Percentiles rank a stretch among this genome's conserved stretches.
Conservation (phyloP, 2,888 invertebrate species). For the Plagiodera versicolora region DNA sequence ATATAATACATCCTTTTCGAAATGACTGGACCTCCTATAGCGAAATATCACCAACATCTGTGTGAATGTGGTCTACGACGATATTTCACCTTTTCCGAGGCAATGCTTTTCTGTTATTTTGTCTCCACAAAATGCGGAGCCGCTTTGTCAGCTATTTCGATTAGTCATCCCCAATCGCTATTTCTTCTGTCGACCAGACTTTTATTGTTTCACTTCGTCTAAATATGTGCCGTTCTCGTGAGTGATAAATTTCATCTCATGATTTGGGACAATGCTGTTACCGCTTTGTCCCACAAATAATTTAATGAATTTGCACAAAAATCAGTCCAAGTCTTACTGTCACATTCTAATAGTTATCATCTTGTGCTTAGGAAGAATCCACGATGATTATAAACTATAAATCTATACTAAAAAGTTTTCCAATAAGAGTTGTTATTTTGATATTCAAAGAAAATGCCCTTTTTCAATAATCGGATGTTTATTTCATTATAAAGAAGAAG, state of each 20-base stretch:
- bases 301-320: too few species aligned
- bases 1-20: background rate
- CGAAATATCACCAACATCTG: background rate
- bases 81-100: background rate
- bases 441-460: too few species aligned
- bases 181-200: slow-evolving; percentile 18
- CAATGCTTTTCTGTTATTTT: background rate
- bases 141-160: slow-evolving; percentile 20
- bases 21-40: background rate
- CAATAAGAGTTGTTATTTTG: too few species aligned
- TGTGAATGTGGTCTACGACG: background rate
- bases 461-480: too few species aligned
- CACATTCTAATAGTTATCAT: too few species aligned
- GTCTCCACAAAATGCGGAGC: slow-evolving; percentile 16
- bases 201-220: slow-evolving; percentile 18
- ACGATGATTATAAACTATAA: too few species aligned
- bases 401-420: too few species aligned
- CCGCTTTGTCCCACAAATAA: too few species aligned
- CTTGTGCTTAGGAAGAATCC: too few species aligned
- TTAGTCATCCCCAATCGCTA: slow-evolving; percentile 21
- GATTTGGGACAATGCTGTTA: background rate
- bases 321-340: too few species aligned
- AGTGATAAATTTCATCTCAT: background rate
- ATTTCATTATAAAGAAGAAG: too few species aligned
- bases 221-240: background rate